These are phyloP conservation scores for Denticeps clupeoides DNA, from an alignment of 2,797 vertebrate species.

Conservation along the genomic window DNA sequence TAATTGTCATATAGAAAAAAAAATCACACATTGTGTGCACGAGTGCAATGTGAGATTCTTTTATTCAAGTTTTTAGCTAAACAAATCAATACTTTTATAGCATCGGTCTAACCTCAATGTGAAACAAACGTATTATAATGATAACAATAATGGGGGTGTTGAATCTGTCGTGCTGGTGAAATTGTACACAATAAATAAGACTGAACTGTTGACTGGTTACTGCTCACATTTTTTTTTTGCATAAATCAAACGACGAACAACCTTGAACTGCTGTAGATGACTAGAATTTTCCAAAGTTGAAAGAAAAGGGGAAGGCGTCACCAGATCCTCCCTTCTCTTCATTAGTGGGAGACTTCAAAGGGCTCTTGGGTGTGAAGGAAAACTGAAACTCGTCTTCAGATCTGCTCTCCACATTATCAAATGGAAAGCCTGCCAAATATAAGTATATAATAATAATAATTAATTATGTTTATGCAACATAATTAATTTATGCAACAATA, in stretches of 20 bases:
- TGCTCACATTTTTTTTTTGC: not conserved
- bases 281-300: conserved; percentile 47
- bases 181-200: not conserved
- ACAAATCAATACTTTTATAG: no score
- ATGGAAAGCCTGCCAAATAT: conserved; percentile 48
- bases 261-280: no score
- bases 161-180: no score
- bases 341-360: conserved; percentile 15
- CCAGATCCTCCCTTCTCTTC: conserved; percentile 21
- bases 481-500: no score
- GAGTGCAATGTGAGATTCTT: no score
- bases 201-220: not conserved
- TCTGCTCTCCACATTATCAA: conserved; percentile 43
- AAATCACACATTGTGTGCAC: no score
- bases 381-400: conserved; percentile 55
- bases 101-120: no score
- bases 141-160: no score
- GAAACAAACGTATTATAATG: not conserved
- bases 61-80: no score
- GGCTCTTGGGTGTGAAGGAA: conserved; percentile 41
- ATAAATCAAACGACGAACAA: not conserved
- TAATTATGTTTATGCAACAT: no score
- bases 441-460: not conserved
- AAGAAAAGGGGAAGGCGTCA: conserved; percentile 54
- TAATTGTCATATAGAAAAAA: no score